Conservation (phyloP, 2,888 invertebrate genomes). For the Hecatera dysodea region DNA sequence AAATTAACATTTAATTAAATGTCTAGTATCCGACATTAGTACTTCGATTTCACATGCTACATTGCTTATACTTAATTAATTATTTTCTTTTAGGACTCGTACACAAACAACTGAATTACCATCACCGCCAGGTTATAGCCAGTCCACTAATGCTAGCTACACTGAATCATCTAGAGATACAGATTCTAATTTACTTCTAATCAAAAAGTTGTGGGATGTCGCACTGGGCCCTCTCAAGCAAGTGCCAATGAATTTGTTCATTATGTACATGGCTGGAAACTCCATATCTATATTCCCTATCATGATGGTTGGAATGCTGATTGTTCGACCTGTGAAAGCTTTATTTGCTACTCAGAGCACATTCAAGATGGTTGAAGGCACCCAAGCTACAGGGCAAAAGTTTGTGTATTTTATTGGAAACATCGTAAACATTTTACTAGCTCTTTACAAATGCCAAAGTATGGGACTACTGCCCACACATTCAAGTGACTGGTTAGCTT, state of each 20-base stretch:
- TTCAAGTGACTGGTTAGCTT: slow-evolving; percentile 99
- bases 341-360: slow-evolving; percentile 97
- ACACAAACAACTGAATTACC: slow-evolving; percentile 90
- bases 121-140: slow-evolving; percentile 96
- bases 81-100: slow-evolving; percentile 75
- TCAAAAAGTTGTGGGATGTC: slow-evolving; percentile 99
- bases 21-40: background rate
- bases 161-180: slow-evolving; percentile 95
- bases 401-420: slow-evolving; percentile 98
- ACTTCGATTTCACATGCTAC: background rate
- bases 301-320: slow-evolving; percentile 99
- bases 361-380: slow-evolving; percentile 98
- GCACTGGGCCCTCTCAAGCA: slow-evolving; percentile 98
- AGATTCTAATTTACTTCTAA: slow-evolving; percentile 95
- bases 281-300: slow-evolving; percentile 99
- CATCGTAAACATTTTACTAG: slow-evolving; percentile 96
- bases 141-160: slow-evolving; percentile 93
- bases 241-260: slow-evolving; percentile 99
- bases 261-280: slow-evolving; percentile 99
- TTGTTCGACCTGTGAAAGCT: slow-evolving; percentile 98
- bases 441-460: slow-evolving; percentile 99
- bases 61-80: background rate
- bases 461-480: slow-evolving; percentile 99
- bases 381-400: slow-evolving; percentile 97
- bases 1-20: background rate